Percentiles rank a stretch among this genome's conserved stretches.
Evolutionary conservation across 2,888 invertebrate genomes (phyloP).

Genomic region (Napeogenes sylphis): DNA sequence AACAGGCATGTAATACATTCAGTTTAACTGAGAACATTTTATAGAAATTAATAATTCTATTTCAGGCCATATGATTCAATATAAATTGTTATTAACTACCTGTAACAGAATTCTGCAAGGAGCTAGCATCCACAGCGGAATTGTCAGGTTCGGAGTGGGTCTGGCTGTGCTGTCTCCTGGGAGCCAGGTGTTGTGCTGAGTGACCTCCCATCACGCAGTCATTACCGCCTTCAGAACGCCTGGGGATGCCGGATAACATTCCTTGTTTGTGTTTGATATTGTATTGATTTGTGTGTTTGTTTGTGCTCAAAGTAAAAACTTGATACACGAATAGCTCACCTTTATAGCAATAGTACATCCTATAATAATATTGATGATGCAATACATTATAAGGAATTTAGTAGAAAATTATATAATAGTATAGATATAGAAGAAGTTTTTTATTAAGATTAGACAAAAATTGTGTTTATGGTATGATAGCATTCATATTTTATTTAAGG

Average conservation of each 20-base stretch:
- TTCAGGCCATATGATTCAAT: too few relatives aligned
- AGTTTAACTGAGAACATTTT: too few relatives aligned
- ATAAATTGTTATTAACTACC: constrained; percentile 37
- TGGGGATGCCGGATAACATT: constrained; percentile 35
- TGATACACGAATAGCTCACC: constrained; percentile 5
- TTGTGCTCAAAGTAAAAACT: not conserved
- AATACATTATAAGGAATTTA: constrained; percentile 1
- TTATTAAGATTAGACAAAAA: too few relatives aligned
- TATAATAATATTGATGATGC: not conserved
- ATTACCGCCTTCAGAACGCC: constrained; percentile 75
- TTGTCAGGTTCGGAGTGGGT: constrained; percentile 91
- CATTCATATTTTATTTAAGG: not conserved
- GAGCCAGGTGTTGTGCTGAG: constrained; percentile 70
- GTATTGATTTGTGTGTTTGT: not conserved
- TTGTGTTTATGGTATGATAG: not conserved
- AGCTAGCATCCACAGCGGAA: constrained; percentile 75
- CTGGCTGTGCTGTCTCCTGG: constrained; percentile 84
- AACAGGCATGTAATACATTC: too few relatives aligned
- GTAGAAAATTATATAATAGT: constrained; percentile 1
- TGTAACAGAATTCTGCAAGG: constrained; percentile 68
- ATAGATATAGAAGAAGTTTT: not conserved
- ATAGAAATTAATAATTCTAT: too few relatives aligned
- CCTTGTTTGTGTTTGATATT: not conserved
- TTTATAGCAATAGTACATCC: not conserved
- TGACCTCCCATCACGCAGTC: constrained; percentile 72